Conservation (phyloP, 2,888 invertebrate species). For the Drosophila flavopinicola region DNA sequence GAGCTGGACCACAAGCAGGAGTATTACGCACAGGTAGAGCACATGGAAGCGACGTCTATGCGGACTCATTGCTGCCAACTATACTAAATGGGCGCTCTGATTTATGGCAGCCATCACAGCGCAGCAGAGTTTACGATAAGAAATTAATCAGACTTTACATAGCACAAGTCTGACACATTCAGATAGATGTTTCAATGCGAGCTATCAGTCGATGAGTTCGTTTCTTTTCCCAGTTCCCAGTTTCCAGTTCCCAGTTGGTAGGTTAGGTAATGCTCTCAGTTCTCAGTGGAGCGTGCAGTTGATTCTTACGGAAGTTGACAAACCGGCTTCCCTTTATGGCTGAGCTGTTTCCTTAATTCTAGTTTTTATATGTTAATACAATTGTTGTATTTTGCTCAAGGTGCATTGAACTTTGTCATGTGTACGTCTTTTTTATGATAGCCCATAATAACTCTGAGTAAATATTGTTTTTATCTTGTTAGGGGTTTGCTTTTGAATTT, state of each 20-base stretch:
- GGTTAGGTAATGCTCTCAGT: constrained; percentile 1
- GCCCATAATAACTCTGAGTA: background rate
- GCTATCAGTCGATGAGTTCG: background rate
- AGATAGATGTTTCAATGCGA: background rate
- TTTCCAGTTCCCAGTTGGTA: no score
- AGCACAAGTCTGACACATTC: constrained; percentile 1
- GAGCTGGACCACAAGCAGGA: constrained; percentile 1
- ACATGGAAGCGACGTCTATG: constrained; percentile 20
- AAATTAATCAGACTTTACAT: constrained; percentile 29
- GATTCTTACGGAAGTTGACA: constrained; percentile 37
- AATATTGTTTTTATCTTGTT: constrained; percentile 1
- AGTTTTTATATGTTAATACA: background rate
- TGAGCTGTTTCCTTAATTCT: constrained; percentile 16
- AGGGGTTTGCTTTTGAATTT: constrained; percentile 4
- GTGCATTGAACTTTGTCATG: constrained; percentile 26
- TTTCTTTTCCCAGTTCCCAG: no score
- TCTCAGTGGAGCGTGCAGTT: constrained; percentile 28
- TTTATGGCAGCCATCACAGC: background rate
- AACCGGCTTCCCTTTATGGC: constrained; percentile 30
- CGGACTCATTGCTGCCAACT: constrained; percentile 27
- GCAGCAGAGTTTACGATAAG: constrained; percentile 24
- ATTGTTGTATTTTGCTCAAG: constrained; percentile 29
- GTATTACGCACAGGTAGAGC: constrained; percentile 13
- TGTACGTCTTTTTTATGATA: constrained; percentile 1
- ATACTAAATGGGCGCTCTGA: background rate